Conservation (phyloP, 2,888 invertebrate species). For the Hydriomena furcata region DNA sequence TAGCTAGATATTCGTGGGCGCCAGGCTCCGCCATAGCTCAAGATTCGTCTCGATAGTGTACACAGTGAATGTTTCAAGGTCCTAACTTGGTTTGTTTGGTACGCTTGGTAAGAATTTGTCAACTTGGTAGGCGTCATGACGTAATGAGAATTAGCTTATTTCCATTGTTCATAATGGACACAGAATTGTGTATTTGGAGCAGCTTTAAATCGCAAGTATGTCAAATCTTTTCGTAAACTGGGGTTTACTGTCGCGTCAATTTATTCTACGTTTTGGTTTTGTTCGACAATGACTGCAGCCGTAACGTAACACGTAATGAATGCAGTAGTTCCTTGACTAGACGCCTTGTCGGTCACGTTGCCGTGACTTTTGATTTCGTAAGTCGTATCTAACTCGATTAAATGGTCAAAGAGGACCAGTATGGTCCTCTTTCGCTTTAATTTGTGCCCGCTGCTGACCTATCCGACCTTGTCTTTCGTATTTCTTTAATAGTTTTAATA, state of each 20-base stretch:
- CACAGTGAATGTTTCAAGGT: slow-evolving; percentile 81
- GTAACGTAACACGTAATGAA: too few relatives aligned
- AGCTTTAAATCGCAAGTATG: not conserved
- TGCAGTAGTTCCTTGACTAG: not conserved
- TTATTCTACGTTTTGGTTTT: too few relatives aligned
- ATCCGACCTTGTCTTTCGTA: not conserved
- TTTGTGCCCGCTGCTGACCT: not conserved
- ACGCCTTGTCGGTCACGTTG: not conserved
- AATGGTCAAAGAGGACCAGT: slow-evolving; percentile 67
- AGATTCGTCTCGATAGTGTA: slow-evolving; percentile 78
- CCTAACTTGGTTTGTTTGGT: slow-evolving; percentile 74
- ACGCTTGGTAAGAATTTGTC: slow-evolving; percentile 76
- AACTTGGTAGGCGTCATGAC: slow-evolving; percentile 72
- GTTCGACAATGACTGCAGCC: too few relatives aligned
- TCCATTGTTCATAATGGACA: slow-evolving; percentile 9
- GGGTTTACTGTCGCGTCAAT: too few relatives aligned
- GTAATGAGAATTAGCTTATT: slow-evolving; percentile 52
- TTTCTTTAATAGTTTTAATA: too few relatives aligned
- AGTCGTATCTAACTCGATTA: slow-evolving; percentile 55
- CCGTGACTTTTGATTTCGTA: slow-evolving; percentile 61
- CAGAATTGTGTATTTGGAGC: too few relatives aligned
- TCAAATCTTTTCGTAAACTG: not conserved
- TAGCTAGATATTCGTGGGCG: slow-evolving; percentile 67
- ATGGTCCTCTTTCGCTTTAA: slow-evolving; percentile 58
- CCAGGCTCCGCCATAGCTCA: slow-evolving; percentile 56